Evolutionary conservation across 2,888 invertebrate species (phyloP).

Genomic region (Chouioia cunea): DNA sequence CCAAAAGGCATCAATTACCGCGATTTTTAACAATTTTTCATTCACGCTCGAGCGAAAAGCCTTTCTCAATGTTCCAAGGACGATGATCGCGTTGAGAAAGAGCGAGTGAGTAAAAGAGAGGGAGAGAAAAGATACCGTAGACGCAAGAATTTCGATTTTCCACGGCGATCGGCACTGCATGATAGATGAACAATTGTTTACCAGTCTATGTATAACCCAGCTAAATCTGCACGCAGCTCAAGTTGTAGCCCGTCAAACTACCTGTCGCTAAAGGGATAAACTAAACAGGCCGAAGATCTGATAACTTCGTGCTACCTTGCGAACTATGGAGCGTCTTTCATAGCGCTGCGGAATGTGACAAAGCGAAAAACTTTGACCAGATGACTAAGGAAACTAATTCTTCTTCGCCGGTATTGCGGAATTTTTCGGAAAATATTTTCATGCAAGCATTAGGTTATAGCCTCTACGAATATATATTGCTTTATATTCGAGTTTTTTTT

Average conservation of each 20-base stretch:
- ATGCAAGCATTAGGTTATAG: no score
- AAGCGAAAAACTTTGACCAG: no score
- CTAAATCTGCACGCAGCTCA: no score
- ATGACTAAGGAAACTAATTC: no score
- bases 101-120: conserved; percentile 10
- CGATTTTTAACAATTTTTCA: conserved; percentile 24
- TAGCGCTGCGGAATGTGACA: no score
- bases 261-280: no score
- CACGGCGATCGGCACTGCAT: conserved; percentile 45
- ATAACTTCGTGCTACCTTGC: not conserved
- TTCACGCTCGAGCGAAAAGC: conserved; percentile 14
- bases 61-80: conserved; percentile 6
- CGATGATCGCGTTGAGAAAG: not conserved
- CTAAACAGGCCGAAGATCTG: conserved; percentile 1
- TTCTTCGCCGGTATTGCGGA: no score
- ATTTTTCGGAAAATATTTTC: no score
- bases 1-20: conserved; percentile 13
- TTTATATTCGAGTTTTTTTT: not conserved
- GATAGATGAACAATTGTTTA: conserved; percentile 62
- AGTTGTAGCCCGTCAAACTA: no score
- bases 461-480: no score
- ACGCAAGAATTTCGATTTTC: conserved; percentile 17
- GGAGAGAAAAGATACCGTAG: conserved; percentile 8
- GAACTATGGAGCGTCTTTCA: no score
- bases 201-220: conserved; percentile 11